These are phyloP conservation scores for Myrmecophaga tridactyla DNA, from an alignment of 2,113 vertebrate genomes.

Conservation along the genomic window DNA sequence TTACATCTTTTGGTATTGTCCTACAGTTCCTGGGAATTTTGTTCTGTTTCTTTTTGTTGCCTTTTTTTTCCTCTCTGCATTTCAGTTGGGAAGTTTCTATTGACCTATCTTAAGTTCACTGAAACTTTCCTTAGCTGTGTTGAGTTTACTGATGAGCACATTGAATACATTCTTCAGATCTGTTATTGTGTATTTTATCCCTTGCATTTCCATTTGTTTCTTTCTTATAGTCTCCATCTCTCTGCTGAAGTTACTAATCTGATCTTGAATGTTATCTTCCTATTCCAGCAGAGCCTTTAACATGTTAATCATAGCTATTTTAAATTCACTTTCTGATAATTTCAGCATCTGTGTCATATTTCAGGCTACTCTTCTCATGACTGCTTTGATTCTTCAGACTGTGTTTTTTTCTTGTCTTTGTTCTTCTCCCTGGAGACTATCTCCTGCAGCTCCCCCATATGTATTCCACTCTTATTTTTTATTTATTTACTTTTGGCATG, in stretches of 20 bases:
- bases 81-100: no score
- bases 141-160: no score
- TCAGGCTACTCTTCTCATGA: background rate
- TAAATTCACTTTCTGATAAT: conserved; percentile 23
- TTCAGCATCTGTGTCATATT: background rate
- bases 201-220: background rate
- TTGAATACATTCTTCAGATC: background rate
- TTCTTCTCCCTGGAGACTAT: background rate
- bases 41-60: no score
- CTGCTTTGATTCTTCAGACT: conserved; percentile 4
- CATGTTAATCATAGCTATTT: background rate
- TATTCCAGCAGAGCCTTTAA: conserved; percentile 18
- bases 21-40: no score
- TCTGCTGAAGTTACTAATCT: background rate
- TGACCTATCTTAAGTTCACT: background rate
- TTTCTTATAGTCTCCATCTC: no score
- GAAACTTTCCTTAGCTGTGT: no score
- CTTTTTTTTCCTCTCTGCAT: no score
- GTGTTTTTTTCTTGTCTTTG: background rate
- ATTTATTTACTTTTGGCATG: no score
- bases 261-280: background rate
- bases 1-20: no score
- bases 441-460: background rate
- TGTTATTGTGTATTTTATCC: background rate
- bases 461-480: background rate